Percentiles rank a stretch among this genome's conserved stretches.
These are phyloP conservation scores for Scalopus aquaticus DNA, from an alignment of 2,113 vertebrate species.

Conservation along the genomic window DNA sequence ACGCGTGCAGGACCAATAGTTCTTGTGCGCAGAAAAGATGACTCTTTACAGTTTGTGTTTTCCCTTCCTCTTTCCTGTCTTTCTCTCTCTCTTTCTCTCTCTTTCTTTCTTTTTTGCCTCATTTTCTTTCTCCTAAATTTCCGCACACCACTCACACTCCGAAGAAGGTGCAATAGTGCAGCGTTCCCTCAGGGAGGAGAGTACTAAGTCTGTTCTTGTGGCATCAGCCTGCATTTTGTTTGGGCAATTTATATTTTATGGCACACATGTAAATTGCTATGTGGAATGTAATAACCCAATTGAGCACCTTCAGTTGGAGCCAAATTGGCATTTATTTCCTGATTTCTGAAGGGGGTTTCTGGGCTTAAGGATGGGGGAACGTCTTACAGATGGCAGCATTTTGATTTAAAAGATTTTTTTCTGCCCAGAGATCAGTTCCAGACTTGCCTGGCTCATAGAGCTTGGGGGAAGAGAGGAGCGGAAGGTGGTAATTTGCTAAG, in stretches of 20 bases:
- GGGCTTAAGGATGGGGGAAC: background rate
- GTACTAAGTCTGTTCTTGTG: background rate
- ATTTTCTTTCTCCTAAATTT: background rate
- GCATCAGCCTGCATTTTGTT: conserved; percentile 4
- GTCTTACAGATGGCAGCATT: conserved; percentile 46
- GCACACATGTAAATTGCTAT: background rate
- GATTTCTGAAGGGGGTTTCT: conserved; percentile 50
- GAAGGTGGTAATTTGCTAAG: conserved; percentile 80
- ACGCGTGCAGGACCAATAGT: background rate
- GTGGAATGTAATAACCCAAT: conserved; percentile 32
- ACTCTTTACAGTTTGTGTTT: background rate
- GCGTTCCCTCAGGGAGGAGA: background rate
- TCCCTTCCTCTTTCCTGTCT: background rate
- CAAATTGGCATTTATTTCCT: conserved; percentile 52
- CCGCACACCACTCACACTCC: background rate
- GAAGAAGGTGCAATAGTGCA: background rate
- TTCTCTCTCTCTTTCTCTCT: background rate
- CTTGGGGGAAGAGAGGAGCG: conserved; percentile 20
- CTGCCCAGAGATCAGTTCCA: conserved; percentile 64
- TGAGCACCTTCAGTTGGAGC: conserved; percentile 12
- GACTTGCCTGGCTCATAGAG: conserved; percentile 65
- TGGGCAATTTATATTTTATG: conserved; percentile 18
- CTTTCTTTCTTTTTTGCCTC: background rate
- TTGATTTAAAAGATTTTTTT: conserved; percentile 55
- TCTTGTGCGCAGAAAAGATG: background rate